A percentile compares a stretch with the other conserved stretches of the same genome.
phyloP scores from a whole-genome alignment of 2,113 vertebrate species.

The Corvus cornix region DNA sequence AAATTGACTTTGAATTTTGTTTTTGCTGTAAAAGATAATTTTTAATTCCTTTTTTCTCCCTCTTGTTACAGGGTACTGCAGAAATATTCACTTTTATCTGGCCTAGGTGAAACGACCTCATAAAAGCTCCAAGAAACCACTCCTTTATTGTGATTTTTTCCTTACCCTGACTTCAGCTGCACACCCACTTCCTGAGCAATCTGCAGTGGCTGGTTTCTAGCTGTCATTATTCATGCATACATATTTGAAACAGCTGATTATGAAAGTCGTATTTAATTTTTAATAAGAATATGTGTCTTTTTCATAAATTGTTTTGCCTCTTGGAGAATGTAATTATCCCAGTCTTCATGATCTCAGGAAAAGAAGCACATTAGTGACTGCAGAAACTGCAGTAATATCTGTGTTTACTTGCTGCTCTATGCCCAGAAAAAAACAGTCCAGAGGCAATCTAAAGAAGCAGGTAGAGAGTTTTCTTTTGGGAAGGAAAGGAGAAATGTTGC shows the following conservation, averaged over 20 bases:
- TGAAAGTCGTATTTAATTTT: conserved; percentile 54
- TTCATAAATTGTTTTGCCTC: conserved; percentile 10
- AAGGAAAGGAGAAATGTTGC: neutral
- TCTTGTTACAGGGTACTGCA: conserved; percentile 49
- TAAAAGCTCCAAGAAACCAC: neutral
- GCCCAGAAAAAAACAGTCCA: neutral
- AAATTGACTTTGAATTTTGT: conserved; percentile 21
- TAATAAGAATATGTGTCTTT: neutral
- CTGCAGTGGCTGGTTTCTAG: neutral
- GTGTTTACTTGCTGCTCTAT: neutral
- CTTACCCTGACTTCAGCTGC: conserved; percentile 9
- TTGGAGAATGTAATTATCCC: conserved; percentile 21
- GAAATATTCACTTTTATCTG: conserved; percentile 15
- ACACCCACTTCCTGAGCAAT: neutral
- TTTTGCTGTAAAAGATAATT: conserved; percentile 44
- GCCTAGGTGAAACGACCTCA: conserved; percentile 2
- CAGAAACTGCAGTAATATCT: neutral
- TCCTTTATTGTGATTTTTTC: neutral
- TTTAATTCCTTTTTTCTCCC: conserved; percentile 42
- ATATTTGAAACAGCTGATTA: conserved; percentile 31
- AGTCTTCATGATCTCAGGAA: neutral
- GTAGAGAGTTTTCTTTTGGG: neutral
- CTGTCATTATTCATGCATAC: neutral
- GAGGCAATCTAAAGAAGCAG: neutral
- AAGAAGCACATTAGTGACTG: neutral